phyloP scores from a whole-genome alignment of 2,113 vertebrate species.

The Pteruthius melanotis region DNA sequence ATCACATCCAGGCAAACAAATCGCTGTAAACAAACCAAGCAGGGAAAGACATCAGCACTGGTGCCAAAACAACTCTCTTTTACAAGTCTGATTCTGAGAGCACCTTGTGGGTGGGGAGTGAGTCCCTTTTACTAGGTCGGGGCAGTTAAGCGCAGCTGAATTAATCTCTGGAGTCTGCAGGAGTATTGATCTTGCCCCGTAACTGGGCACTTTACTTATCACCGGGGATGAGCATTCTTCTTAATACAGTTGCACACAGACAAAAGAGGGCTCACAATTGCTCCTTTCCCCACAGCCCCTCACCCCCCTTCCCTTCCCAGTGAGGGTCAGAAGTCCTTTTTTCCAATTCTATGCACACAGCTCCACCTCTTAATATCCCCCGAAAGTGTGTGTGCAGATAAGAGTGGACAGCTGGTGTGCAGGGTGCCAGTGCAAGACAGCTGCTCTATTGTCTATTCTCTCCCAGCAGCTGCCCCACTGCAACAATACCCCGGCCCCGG shows the following conservation, averaged over 20 bases:
- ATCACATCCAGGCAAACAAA: conserved; percentile 95
- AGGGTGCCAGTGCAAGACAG: conserved; percentile 98
- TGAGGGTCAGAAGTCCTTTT: conserved; percentile 97
- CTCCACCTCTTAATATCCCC: conserved; percentile 90
- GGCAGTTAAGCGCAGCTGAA: conserved; percentile 59
- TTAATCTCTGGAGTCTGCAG: conserved; percentile 56
- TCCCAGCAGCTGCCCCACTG: conserved; percentile 93
- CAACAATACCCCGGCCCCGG: conserved; percentile 74
- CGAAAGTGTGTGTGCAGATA: conserved; percentile 94
- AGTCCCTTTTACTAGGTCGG: background rate
- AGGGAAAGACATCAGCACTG: background rate
- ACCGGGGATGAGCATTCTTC: conserved; percentile 79
- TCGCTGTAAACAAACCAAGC: conserved; percentile 76
- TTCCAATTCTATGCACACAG: conserved; percentile 85
- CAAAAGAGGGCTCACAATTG: conserved; percentile 89
- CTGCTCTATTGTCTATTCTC: conserved; percentile 99
- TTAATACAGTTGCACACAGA: conserved; percentile 88
- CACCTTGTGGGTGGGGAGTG: background rate
- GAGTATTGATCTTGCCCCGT: conserved; percentile 59
- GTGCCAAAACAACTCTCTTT: background rate
- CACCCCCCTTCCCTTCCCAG: conserved; percentile 85
- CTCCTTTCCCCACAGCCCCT: conserved; percentile 64
- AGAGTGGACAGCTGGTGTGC: conserved; percentile 99
- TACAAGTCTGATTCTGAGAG: background rate
- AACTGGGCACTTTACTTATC: conserved; percentile 73